These are phyloP conservation scores for Gnatocerus cornutus DNA, from an alignment of 2,888 invertebrate genomes.

Conservation along the genomic window DNA sequence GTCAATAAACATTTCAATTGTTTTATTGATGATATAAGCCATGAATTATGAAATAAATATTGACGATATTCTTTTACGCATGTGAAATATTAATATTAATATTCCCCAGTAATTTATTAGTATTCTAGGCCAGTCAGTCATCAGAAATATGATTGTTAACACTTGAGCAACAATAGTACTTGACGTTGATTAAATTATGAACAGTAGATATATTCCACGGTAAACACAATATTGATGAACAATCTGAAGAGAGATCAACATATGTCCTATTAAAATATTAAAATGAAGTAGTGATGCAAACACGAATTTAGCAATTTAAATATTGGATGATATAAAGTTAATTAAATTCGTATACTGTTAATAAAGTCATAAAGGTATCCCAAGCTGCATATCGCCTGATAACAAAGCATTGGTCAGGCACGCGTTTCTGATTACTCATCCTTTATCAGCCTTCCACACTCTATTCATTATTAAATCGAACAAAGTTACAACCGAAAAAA, in stretches of 20 bases:
- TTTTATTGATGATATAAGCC: no score
- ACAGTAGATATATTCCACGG: slow-evolving; percentile 31
- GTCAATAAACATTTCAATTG: no score
- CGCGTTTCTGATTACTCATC: slow-evolving; percentile 66
- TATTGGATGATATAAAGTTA: slow-evolving; percentile 64
- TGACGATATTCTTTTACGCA: neutral
- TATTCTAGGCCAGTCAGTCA: neutral
- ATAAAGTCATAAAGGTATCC: slow-evolving; percentile 67
- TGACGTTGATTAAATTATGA: slow-evolving; percentile 43
- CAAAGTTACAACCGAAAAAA: slow-evolving; percentile 46
- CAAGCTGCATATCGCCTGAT: slow-evolving; percentile 67
- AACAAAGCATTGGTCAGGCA: slow-evolving; percentile 67
- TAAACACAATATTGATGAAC: slow-evolving; percentile 45
- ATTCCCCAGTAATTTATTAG: slow-evolving; percentile 1
- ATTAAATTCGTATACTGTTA: slow-evolving; percentile 67
- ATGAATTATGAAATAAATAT: no score
- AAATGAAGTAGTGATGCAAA: slow-evolving; percentile 58
- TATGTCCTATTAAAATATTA: slow-evolving; percentile 64
- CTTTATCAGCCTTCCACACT: slow-evolving; percentile 67
- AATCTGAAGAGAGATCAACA: slow-evolving; percentile 55
- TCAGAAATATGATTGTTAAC: slow-evolving; percentile 10
- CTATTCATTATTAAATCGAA: slow-evolving; percentile 57
- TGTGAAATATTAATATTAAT: slow-evolving; percentile 7
- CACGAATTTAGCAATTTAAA: slow-evolving; percentile 59
- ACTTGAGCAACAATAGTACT: slow-evolving; percentile 31